Evolutionary conservation across 2,113 vertebrate genomes (phyloP).

Genomic region (Stercorarius parasiticus): DNA sequence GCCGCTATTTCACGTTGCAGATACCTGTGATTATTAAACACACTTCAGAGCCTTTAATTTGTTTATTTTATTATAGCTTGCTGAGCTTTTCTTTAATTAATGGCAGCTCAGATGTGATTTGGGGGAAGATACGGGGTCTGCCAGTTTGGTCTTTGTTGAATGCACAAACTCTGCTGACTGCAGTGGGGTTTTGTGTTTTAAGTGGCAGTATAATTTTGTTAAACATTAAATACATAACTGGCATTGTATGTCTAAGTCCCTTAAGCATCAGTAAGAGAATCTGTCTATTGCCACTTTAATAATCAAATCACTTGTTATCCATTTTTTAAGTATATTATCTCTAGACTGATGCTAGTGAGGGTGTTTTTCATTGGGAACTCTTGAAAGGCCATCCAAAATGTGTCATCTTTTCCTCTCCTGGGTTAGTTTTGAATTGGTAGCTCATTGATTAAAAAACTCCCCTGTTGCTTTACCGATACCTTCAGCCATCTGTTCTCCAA

Average conservation of each 20-base stretch:
- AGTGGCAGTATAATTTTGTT: not conserved
- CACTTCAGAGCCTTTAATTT: rapidly evolving
- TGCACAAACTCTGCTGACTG: not conserved
- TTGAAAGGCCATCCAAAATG: not conserved
- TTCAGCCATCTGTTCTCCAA: not conserved
- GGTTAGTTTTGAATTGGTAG: not conserved
- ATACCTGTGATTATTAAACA: not conserved
- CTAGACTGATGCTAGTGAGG: not conserved
- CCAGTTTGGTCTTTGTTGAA: not conserved
- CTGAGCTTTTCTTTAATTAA: not conserved
- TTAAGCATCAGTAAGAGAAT: not conserved
- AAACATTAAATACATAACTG: not conserved
- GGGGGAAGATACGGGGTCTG: not conserved
- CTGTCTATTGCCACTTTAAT: not conserved
- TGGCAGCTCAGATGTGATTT: rapidly evolving
- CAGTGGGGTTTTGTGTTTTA: not conserved
- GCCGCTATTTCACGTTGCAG: rapidly evolving
- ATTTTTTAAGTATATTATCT: not conserved
- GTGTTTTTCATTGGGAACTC: not conserved
- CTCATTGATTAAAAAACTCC: not conserved
- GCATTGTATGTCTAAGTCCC: not conserved
- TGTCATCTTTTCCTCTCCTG: not conserved
- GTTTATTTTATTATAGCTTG: not conserved
- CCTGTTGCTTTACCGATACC: not conserved
- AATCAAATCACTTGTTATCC: not conserved